These are phyloP conservation scores for Pemphigus obesinymphae DNA, from an alignment of 1,140 invertebrate species.

Conservation along the genomic window DNA sequence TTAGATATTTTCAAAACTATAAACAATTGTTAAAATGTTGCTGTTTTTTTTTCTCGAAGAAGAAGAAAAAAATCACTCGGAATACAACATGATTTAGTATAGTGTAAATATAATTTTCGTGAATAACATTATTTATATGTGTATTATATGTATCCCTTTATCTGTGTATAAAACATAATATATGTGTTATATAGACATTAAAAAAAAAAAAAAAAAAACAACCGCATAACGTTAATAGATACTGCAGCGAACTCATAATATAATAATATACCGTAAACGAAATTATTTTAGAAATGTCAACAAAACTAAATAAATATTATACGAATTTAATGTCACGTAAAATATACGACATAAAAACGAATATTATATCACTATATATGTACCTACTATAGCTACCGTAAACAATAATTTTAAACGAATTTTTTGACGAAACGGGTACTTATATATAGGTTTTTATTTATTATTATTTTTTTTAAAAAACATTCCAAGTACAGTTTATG, in stretches of 20 bases:
- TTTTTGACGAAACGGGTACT: background rate
- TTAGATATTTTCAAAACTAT: too few relatives aligned
- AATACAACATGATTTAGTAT: too few relatives aligned
- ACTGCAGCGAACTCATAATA: background rate
- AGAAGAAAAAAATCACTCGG: too few relatives aligned
- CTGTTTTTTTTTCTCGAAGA: too few relatives aligned
- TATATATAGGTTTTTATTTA: too few relatives aligned
- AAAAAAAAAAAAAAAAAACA: background rate
- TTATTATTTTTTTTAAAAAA: too few relatives aligned
- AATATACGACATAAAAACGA: background rate
- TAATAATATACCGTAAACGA: background rate
- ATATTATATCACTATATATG: too few relatives aligned
- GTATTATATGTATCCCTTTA: too few relatives aligned
- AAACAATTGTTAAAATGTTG: too few relatives aligned
- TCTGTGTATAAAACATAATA: background rate
- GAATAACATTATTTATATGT: background rate
- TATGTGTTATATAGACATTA: background rate
- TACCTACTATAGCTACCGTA: too few relatives aligned
- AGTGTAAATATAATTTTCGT: background rate
- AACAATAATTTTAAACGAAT: background rate
- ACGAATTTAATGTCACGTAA: background rate
- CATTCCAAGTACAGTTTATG: too few relatives aligned
- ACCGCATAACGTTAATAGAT: too few relatives aligned
- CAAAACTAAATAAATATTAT: background rate
- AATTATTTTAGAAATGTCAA: background rate